Evolutionary conservation across 2,888 invertebrate genomes (phyloP).

Genomic region (Neria commutata): DNA sequence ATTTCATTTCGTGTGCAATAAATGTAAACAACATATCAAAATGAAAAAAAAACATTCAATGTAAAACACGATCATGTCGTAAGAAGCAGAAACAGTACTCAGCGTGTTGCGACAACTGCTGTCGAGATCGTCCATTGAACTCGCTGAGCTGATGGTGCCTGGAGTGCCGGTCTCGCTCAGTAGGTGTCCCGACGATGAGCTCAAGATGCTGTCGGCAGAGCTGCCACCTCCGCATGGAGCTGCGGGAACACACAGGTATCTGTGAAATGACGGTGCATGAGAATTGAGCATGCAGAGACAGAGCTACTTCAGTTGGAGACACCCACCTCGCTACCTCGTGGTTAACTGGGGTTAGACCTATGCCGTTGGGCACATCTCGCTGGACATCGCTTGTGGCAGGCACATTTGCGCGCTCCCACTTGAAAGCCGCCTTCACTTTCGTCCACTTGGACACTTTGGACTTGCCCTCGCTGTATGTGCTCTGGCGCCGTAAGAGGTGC

Average conservation of each 20-base stretch:
- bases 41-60: constrained; percentile 6
- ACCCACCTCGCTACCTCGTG: constrained; percentile 62
- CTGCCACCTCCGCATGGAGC: constrained; percentile 62
- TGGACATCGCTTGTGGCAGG: constrained; percentile 56
- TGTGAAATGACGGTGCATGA: constrained; percentile 15
- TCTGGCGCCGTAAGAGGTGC: constrained; percentile 54
- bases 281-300: background rate
- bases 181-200: constrained; percentile 61
- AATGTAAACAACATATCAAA: background rate
- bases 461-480: constrained; percentile 59
- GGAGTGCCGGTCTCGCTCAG: constrained; percentile 68
- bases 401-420: constrained; percentile 79
- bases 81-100: constrained; percentile 36
- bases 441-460: constrained; percentile 79
- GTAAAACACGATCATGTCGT: background rate
- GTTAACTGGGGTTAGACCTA: constrained; percentile 62
- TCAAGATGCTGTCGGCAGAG: constrained; percentile 65
- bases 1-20: background rate
- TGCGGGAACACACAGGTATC: constrained; percentile 64
- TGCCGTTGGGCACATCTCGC: constrained; percentile 53
- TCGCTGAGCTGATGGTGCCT: constrained; percentile 73
- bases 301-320: background rate
- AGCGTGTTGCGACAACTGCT: constrained; percentile 34
- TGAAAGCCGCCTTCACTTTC: constrained; percentile 86
- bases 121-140: constrained; percentile 73